These are phyloP conservation scores for Hemicordylus capensis DNA, from an alignment of 2,113 vertebrate species.

Conservation along the genomic window DNA sequence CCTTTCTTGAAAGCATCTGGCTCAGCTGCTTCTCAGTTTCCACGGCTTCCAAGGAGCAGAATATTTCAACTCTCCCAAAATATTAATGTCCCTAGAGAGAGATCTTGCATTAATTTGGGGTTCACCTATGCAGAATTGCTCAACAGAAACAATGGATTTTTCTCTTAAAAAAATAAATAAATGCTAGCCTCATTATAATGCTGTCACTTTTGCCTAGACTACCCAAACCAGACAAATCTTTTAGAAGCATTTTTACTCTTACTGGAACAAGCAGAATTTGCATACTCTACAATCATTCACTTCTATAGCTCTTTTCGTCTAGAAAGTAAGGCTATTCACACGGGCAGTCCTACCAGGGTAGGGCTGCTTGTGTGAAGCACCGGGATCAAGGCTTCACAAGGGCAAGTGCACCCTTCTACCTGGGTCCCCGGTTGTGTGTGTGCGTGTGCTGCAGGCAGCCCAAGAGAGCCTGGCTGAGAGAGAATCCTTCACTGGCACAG, in stretches of 20 bases:
- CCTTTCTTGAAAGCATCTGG: background rate
- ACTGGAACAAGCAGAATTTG: background rate
- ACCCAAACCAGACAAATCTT: background rate
- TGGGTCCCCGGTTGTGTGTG: too few relatives aligned
- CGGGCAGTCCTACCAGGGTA: too few relatives aligned
- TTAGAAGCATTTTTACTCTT: background rate
- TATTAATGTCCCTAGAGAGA: slow-evolving; percentile 2
- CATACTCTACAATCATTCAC: background rate
- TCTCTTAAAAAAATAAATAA: background rate
- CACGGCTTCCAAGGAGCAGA: background rate
- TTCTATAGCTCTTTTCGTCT: background rate
- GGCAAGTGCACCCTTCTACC: too few relatives aligned
- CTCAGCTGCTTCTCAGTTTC: background rate
- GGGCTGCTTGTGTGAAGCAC: too few relatives aligned
- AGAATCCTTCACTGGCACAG: too few relatives aligned
- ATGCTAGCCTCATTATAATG: background rate
- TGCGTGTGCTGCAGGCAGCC: too few relatives aligned
- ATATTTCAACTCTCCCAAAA: background rate
- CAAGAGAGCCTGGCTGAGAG: too few relatives aligned
- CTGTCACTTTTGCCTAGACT: fast-evolving
- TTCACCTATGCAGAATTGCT: background rate
- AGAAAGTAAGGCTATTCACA: too few relatives aligned
- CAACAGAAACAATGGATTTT: background rate
- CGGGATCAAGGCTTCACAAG: too few relatives aligned
- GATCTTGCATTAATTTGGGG: background rate